Evolutionary conservation across 2,888 invertebrate species (phyloP), one percentile per base, ranked within the genome.

Genomic region (Melieria picta): DNA sequence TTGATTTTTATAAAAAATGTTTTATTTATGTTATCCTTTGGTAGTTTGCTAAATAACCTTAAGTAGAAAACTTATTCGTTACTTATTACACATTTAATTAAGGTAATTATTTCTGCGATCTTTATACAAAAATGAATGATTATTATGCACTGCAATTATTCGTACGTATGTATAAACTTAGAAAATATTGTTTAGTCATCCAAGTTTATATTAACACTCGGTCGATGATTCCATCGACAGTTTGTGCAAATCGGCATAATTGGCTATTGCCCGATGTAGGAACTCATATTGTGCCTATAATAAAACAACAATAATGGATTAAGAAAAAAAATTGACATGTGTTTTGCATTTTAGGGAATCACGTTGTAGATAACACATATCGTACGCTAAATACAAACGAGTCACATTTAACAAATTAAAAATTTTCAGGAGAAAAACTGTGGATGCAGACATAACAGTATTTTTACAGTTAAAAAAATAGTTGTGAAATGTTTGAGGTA

Each of bases 281-380:
- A 96, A 96, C 90, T 96, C 95, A 88, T 96, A 96, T 89, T 96
- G 96, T 87, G 93, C 92, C 95, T 96, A 66, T 7, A 81, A 78
- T 63, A 13, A 42, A 13, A 4, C 5, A 48, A 48, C 43, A 45
- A 62, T 16, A 5, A 30, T 13, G 30, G 56, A 46, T 43, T 11
- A 13, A n/a, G 9, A 42, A 56, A 65, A 55, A 65, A 47, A 5
- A 48, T 16, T 13, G 48, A 3, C 47, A 48, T n/a, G 42, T 43
- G 7, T 16, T 13, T n/a, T 48, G 42, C 5, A 30, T 30, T 30
- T 30, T 30, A 30, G 30, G 30, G 30, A 30, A 30, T 30, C 30
- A 30, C 30, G 30, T 30, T 30, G 30, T 30, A 30, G 2, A 30
- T 30, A 30, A 30, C 13, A 46, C 30, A 30, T 30, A 30, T 30